A percentile compares a stretch with the other conserved stretches of the same genome.
phyloP scores from a whole-genome alignment of 1,140 invertebrate genomes.

The Macrocentrus cingulum region DNA sequence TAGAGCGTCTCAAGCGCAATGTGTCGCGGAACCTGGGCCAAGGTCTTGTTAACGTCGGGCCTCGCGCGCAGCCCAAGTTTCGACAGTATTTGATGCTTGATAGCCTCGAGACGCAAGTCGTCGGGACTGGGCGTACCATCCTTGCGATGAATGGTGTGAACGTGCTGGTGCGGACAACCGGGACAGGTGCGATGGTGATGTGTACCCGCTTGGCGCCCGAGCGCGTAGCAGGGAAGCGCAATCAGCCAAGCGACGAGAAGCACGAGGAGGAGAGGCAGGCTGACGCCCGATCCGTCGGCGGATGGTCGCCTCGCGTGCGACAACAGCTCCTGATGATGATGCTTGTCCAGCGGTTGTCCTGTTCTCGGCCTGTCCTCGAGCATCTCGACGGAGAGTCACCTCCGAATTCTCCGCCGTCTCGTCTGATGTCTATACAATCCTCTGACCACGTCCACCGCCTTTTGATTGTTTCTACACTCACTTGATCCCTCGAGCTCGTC shows the following conservation, averaged over 20 bases:
- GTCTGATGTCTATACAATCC: conserved; percentile 32
- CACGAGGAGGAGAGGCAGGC: conserved; percentile 37
- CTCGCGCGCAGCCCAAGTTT: conserved; percentile 70
- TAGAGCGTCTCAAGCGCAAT: conserved; percentile 71
- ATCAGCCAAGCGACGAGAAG: conserved; percentile 39
- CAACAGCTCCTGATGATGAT: conserved; percentile 2
- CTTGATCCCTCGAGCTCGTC: not conserved
- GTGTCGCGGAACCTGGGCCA: conserved; percentile 64
- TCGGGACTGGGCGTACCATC: conserved; percentile 53
- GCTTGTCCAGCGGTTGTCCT: conserved; percentile 3
- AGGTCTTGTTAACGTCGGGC: conserved; percentile 70
- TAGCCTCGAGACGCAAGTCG: conserved; percentile 69
- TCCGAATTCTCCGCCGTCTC: conserved; percentile 35
- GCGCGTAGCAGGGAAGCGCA: conserved; percentile 25
- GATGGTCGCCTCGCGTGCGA: not conserved
- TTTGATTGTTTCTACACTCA: conserved; percentile 8
- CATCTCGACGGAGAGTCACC: conserved; percentile 56
- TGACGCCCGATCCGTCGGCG: conserved; percentile 6
- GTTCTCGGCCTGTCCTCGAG: conserved; percentile 33
- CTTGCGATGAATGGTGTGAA: conserved; percentile 40
- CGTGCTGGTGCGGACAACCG: conserved; percentile 51
- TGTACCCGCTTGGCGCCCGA: conserved; percentile 35
- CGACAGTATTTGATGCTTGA: conserved; percentile 74
- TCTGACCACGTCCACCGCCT: conserved; percentile 16
- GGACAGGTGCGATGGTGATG: conserved; percentile 51